Evolutionary conservation across 2,113 vertebrate species (phyloP).

Genomic region (Oxyruncus cristatus): DNA sequence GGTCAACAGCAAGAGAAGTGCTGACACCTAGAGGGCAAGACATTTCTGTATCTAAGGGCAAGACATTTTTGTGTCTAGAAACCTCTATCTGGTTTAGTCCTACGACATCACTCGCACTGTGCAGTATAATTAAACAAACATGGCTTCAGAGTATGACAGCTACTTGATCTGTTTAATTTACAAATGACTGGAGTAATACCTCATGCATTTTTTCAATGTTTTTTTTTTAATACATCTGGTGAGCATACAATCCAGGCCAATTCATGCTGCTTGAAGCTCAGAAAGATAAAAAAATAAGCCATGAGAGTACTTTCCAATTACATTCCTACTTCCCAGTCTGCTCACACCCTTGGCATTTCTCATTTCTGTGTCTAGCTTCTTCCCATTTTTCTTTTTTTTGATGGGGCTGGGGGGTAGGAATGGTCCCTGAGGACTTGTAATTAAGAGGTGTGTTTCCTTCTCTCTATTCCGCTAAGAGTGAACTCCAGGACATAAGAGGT

Average conservation of each 20-base stretch:
- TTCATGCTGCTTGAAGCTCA: neutral
- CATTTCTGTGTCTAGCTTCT: neutral
- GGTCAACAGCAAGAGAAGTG: neutral
- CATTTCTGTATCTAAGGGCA: neutral
- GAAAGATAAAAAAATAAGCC: neutral
- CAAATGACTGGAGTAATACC: neutral
- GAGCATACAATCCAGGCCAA: neutral
- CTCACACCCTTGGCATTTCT: neutral
- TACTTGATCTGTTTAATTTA: neutral
- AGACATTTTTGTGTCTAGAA: neutral
- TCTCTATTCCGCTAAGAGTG: neutral
- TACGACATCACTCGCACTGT: too few relatives aligned
- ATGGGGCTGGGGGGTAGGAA: neutral
- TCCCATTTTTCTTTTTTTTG: too few relatives aligned
- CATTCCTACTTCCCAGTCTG: neutral
- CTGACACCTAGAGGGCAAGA: slow-evolving; percentile 28
- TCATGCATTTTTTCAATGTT: neutral
- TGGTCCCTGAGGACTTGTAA: neutral
- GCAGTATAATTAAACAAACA: neutral
- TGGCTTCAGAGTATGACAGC: neutral
- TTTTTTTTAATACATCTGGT: neutral
- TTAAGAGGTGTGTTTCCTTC: neutral
- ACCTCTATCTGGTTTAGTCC: neutral
- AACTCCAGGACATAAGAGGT: neutral
- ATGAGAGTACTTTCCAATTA: neutral